A percentile compares a stretch with the other conserved stretches of the same genome.
Evolutionary conservation across 2,888 invertebrate species (phyloP).

Genomic region (Lucinisca nassula): DNA sequence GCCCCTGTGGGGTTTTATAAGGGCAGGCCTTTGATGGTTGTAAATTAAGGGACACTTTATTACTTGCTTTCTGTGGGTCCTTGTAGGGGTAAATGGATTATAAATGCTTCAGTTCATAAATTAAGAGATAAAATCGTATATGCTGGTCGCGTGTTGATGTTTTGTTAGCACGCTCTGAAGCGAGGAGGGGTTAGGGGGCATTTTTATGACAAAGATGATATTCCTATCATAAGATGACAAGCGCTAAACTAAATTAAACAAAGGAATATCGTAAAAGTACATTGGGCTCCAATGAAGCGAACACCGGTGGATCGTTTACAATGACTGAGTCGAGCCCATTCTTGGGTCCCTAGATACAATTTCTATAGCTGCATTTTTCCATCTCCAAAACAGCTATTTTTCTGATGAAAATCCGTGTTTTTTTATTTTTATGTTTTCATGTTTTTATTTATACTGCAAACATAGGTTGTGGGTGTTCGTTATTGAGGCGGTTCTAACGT

Average conservation of each 20-base stretch:
- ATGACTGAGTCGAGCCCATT: too few relatives aligned
- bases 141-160: conserved; percentile 13
- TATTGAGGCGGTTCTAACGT: too few relatives aligned
- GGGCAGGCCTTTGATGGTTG: conserved; percentile 5
- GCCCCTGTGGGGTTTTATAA: conserved; percentile 4
- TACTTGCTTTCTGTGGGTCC: not conserved
- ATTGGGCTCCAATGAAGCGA: too few relatives aligned
- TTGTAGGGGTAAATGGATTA: conserved; percentile 4
- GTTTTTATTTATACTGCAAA: too few relatives aligned
- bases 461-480: too few relatives aligned
- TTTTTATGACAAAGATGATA: not conserved
- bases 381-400: too few relatives aligned
- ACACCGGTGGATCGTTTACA: too few relatives aligned
- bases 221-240: not conserved
- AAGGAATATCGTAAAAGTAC: too few relatives aligned
- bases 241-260: not conserved
- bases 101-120: conserved; percentile 1
- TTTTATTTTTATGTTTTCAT: too few relatives aligned
- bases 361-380: too few relatives aligned
- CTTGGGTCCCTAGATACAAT: too few relatives aligned
- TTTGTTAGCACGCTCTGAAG: not conserved
- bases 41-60: conserved; percentile 6
- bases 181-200: not conserved
- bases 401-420: too few relatives aligned
- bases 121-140: conserved; percentile 19